These are phyloP conservation scores for Conops quadrifasciatus DNA, from an alignment of 2,888 invertebrate species.

Conservation along the genomic window DNA sequence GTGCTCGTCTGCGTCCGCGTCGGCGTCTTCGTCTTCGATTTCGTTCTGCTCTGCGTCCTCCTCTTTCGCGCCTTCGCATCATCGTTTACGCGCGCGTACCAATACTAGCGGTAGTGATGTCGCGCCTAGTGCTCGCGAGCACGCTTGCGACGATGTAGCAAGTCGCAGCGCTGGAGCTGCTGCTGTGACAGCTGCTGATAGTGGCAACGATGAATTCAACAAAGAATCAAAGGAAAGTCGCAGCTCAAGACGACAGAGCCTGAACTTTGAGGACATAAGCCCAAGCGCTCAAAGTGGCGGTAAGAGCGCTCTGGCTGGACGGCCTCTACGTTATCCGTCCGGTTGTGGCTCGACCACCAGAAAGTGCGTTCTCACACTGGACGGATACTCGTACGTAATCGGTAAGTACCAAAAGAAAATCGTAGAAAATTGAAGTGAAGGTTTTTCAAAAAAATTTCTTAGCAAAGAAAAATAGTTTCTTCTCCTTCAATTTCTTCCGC, in stretches of 20 bases:
- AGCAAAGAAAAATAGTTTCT: too few species aligned
- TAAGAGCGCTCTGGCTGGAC: slow-evolving; percentile 52
- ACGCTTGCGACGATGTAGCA: slow-evolving; percentile 52
- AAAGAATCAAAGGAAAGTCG: slow-evolving; percentile 32
- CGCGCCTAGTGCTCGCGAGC: slow-evolving; percentile 50
- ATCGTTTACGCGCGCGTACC: slow-evolving; percentile 55
- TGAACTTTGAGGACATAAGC: slow-evolving; percentile 53
- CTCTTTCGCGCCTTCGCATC: slow-evolving; percentile 38
- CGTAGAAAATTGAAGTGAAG: background rate
- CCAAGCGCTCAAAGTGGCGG: slow-evolving; percentile 53
- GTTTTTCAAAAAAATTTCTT: background rate
- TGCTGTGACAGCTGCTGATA: slow-evolving; percentile 33
- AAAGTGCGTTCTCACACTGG: slow-evolving; percentile 84
- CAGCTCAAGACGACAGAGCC: slow-evolving; percentile 53
- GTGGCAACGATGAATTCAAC: slow-evolving; percentile 37
- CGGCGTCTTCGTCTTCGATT: background rate
- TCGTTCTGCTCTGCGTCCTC: background rate
- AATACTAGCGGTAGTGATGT: slow-evolving; percentile 45
- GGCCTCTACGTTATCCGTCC: slow-evolving; percentile 62
- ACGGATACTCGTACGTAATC: slow-evolving; percentile 88
- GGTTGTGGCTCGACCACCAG: slow-evolving; percentile 70
- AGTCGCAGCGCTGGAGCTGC: slow-evolving; percentile 27
- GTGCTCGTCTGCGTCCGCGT: background rate
- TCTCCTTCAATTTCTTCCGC: too few species aligned
- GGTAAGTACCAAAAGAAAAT: slow-evolving; percentile 70